Percentiles rank a stretch among this genome's conserved stretches.
These are phyloP conservation scores for Reticulitermes lucifugus DNA, from an alignment of 2,888 invertebrate genomes.

Conservation along the genomic window DNA sequence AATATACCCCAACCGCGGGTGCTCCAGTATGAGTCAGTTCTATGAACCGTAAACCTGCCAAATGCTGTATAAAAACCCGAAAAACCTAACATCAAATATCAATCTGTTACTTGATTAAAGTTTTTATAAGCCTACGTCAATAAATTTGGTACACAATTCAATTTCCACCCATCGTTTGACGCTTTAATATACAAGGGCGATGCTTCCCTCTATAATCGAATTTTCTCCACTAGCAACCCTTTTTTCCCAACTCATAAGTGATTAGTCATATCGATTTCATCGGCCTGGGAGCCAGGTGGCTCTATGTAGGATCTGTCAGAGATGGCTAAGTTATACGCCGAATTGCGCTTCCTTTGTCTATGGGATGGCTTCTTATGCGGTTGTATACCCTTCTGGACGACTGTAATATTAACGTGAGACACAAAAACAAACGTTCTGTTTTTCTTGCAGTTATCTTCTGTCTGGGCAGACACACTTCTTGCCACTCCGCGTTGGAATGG, in stretches of 20 bases:
- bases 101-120: constrained; percentile 8
- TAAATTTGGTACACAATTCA: constrained; percentile 33
- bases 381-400: too few species aligned
- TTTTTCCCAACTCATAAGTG: constrained; percentile 4
- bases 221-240: constrained; percentile 27
- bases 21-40: neutral
- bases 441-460: too few species aligned
- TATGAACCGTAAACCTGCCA: neutral
- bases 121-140: neutral
- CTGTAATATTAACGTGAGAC: too few species aligned
- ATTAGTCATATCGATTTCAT: constrained; percentile 1
- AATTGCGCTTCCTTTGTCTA: too few species aligned
- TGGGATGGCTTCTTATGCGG: too few species aligned
- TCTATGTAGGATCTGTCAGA: too few species aligned
- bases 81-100: constrained; percentile 9
- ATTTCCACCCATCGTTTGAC: constrained; percentile 14
- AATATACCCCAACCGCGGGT: neutral
- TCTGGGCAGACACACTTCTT: too few species aligned
- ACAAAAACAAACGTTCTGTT: too few species aligned
- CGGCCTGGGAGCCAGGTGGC: neutral
- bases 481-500: too few species aligned
- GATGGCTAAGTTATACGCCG: too few species aligned
- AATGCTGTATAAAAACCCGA: constrained; percentile 17
- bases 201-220: constrained; percentile 19
- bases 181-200: constrained; percentile 5